Evolutionary conservation across 2,113 vertebrate genomes (phyloP), one percentile per base, ranked within the genome.

Genomic region (Taxidea taxus): DNA sequence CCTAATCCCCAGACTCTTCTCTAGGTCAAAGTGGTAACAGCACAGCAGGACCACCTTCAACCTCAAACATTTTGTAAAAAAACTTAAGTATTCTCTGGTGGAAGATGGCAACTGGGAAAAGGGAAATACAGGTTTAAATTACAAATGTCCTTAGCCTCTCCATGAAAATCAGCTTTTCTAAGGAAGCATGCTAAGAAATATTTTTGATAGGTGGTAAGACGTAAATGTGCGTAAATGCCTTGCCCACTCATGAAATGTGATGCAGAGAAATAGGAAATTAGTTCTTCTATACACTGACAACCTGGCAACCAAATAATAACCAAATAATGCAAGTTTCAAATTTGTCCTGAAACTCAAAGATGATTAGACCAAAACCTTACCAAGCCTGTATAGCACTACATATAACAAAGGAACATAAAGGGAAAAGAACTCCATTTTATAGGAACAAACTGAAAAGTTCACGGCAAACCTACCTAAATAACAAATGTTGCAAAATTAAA

Each of bases 371-470:
- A 83, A 93, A 94, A 90, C n/a, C n/a, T 68, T 92, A 91, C 47
- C 49, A 96, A 58, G 54, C 90, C 16, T 72, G 2, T 11, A 37
- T 0, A 90, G 14, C 4, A 66, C 39, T 95, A 87, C 25, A 84
- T 21, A 47, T 37, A 94, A 64, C 66, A 94, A 90, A 94, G 6
- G 15, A 77, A 51, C 23, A 75, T 34, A 56, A 91, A 92, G 78
- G 39, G 44, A 9, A 90, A 93, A 87, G 12, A 92, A 92, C 49
- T 31, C 15, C 39, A 66, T 81, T 92, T 95, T 37, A 96, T 70
- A 95, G 47, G 87, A 96, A 96, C 47, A 97, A 95, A 84, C 31
- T 62, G 66, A 82, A 85, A 90, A 91, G 83, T 74, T 84, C 75
- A 66, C 14, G 51, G 54, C 44, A 96, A 78, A 83, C 68, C 81